Evolutionary conservation across 2,888 invertebrate genomes (phyloP).

Genomic region (Drosophila imparisetae): DNA sequence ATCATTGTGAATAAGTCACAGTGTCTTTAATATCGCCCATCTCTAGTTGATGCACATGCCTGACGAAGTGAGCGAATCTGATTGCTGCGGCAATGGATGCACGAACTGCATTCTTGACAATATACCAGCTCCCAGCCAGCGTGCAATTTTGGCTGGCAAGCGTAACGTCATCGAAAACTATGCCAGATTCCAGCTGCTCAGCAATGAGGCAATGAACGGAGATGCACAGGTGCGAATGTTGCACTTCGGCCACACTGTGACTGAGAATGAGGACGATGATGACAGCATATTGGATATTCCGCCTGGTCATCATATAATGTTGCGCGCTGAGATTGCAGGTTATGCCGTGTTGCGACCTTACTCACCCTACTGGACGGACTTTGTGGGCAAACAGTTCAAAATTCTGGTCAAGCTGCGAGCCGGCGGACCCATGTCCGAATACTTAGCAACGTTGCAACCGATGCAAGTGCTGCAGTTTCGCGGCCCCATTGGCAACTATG

Average conservation of each 20-base stretch:
- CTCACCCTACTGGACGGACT: slow-evolving; percentile 82
- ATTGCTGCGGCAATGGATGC: slow-evolving; percentile 84
- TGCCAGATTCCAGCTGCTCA: slow-evolving; percentile 52
- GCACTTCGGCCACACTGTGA: slow-evolving; percentile 64
- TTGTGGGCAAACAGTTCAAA: slow-evolving; percentile 85
- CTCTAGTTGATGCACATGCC: slow-evolving; percentile 37
- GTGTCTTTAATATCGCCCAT: slow-evolving; percentile 11
- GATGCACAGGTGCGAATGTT: slow-evolving; percentile 65
- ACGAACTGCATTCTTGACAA: slow-evolving; percentile 82
- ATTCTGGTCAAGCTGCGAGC: slow-evolving; percentile 88
- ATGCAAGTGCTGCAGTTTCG: slow-evolving; percentile 88
- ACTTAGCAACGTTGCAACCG: slow-evolving; percentile 85
- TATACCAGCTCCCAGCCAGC: slow-evolving; percentile 55
- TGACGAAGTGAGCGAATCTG: slow-evolving; percentile 59
- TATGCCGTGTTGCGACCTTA: slow-evolving; percentile 76
- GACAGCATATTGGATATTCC: slow-evolving; percentile 76
- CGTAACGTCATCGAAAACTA: slow-evolving; percentile 69
- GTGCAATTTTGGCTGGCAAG: slow-evolving; percentile 53
- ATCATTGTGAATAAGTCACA: neutral
- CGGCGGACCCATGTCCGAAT: slow-evolving; percentile 87
- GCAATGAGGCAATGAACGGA: slow-evolving; percentile 36
- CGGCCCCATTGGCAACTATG: slow-evolving; percentile 88
- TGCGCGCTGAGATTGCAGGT: slow-evolving; percentile 47
- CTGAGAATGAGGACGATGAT: slow-evolving; percentile 24
- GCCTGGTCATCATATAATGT: slow-evolving; percentile 79